Base-by-base conservation (phyloP, 2,888 invertebrate genomes). In the Nephrotoma appendiculata region DNA sequence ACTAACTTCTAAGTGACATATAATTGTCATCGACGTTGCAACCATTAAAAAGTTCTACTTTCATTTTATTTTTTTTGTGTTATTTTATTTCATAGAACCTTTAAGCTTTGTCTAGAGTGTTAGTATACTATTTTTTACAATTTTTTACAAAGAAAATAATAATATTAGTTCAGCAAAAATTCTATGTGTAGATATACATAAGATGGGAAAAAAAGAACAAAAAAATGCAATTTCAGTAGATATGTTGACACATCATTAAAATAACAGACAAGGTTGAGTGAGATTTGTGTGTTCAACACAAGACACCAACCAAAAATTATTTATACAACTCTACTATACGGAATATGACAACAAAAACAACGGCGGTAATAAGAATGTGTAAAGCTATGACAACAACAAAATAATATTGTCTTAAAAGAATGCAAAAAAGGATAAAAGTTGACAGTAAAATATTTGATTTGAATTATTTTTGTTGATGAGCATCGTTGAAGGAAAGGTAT, bases 241-340 rank as follows among this genome's bases (percentile, higher is more conserved):
- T 42, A 42, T 84, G 84, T 84, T 84, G 84, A 84, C 84, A 84
- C 84, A 84, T 84, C 84, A 84, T 84, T 84, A 84, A 84, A 84
- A 84, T 15, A 84, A 71, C 41, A 84, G 42, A 84, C 41, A 84
- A 42, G 84, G 84, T 84, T 84, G 84, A 84, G 84, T 84, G 42
- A 84, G 43, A 84, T 84, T 84, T 41, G 84, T 84, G 84, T 84
- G 31, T 71, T 71, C 6, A 6, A 71, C 71, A 71, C 71, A 71
- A 71, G 71, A 31, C 71, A 71, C 71, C 71, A 71, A 71, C 19
- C 31, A 71, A 31, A 48, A 48, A 71, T 31, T 15, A n/a, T 52
- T 15, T 15, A 52, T 52, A 15, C 15, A 9, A 31, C 7, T 31
- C 5, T 52, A 31, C 31, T 31, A 31, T 71, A 71, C 0, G 31